Conservation (phyloP, 2,113 vertebrate genomes). For the Merops nubicus region DNA sequence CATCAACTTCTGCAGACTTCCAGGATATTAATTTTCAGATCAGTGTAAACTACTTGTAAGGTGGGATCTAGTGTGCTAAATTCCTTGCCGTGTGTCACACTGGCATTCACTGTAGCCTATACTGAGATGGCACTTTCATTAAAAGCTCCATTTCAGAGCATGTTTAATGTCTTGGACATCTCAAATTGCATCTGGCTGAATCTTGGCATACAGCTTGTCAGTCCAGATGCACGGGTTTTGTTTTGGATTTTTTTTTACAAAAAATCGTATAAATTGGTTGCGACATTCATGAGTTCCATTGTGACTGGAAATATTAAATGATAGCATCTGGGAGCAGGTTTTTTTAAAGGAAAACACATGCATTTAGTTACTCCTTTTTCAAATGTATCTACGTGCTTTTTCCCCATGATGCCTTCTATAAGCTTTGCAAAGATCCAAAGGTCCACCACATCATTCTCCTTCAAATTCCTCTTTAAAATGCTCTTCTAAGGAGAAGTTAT, state of each 20-base stretch:
- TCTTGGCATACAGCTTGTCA: constrained; percentile 70
- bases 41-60: not conserved
- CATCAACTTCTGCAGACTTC: not conserved
- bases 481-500: not conserved
- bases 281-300: not conserved
- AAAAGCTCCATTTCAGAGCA: constrained; percentile 20
- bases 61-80: not conserved
- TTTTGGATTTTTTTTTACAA: not conserved
- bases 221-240: constrained; percentile 57
- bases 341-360: not conserved
- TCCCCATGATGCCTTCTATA: not conserved
- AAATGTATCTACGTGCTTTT: not conserved
- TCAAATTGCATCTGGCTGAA: constrained; percentile 71
- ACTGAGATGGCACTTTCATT: constrained; percentile 18
- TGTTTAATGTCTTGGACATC: constrained; percentile 53
- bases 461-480: not conserved
- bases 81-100: not conserved
- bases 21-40: not conserved
- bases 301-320: constrained; percentile 33
- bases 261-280: not conserved
- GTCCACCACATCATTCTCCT: not conserved
- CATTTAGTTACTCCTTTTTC: not conserved
- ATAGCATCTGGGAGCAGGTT: not conserved
- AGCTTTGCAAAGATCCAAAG: not conserved
- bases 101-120: not conserved